Evolutionary conservation across 2,113 vertebrate species (phyloP), one percentile per base, ranked within the genome.

Genomic region (Mustelus asterias): DNA sequence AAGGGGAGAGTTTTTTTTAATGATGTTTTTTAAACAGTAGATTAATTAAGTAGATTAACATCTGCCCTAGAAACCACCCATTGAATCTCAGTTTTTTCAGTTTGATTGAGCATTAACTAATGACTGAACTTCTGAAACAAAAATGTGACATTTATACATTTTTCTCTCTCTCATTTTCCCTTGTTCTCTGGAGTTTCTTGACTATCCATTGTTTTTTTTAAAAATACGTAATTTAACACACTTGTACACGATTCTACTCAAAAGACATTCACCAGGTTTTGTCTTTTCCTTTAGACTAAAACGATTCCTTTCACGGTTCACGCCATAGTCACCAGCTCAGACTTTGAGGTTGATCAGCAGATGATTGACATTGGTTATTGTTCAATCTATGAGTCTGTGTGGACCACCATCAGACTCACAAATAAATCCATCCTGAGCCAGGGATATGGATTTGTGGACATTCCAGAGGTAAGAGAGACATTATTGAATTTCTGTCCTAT

Each of bases 371-470:
- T 99, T 85, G 99, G 99, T 33, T 96, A 96, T 97, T 99, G 99
- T 96, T 98, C 98, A 0, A 96, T 99, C 96, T 97, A 97, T 5
- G 98, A 98, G 96, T 98, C 98, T 0, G 96, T 99, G 83, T 97
- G 95, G 96, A 97, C 97, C 88, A 97, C 96, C 0, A 13, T 99
- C 88, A 96, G 2, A 1, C 96, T 99, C 1, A 97, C 96, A 58
- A 99, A 99, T 97, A 97, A 97, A 96, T 98, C 98, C 26, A 97
- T 99, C 41, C 96, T 99, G 96, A 98, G 98, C 18, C 99, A 99
- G 96, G 98, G 98, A 96, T 99, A 98, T 95, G 99, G 99, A 29
- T 99, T 99, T 96, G 89, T 99, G 96, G 96, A 96, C 0, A 96
- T 98, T 95, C 99, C 98, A 93, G 97, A 99, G 98, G 99, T 99